Base-by-base conservation (phyloP, 2,888 invertebrate species). In the Nudaria mundana region DNA sequence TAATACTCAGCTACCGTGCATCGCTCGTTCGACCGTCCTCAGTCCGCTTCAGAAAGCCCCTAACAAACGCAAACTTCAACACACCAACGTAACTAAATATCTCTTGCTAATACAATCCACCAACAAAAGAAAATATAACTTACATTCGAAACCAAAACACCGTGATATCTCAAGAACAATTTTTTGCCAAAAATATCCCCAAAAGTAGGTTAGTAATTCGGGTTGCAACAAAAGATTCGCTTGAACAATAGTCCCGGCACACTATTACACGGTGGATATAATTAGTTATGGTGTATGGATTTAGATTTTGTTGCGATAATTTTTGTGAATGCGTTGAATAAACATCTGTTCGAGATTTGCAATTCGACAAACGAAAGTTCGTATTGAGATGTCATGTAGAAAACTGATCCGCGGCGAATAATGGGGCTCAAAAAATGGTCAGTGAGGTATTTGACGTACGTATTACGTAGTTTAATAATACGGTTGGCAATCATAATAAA, bases 131-230 rank as follows among this genome's bases (percentile, higher is more conserved):
- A 81, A 83, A 79, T 73, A 84, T 86, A 81, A 82, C 70, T 75
- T 48, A 56, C 68, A 86, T 87, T 87, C 67, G 71, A 71, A 83
- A 57, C 62, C 86, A 78, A 82, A 84, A 80, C 71, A 80, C 73
- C 87, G 83, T 87, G 76, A 86, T 84, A 80, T 76, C 77, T 78
- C 70, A 58, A 71, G 69, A 67, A 58, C 61, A 62, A 75, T 39
- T 84, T 81, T 82, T 81, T 71, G 68, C 58, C 58, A 61, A 66
- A 76, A 79, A 80, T 80, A 79, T 81, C 74, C 77, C 81, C 83
- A 84, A 86, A 87, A 87, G 76, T 88, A 82, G 88, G 88, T 88
- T 86, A 87, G 86, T 88, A 87, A 88, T 87, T 81, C 87, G 77
- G 76, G 63, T 61, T 66, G 58, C 40, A 43, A 85, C 83, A 87